Evolutionary conservation across 2,113 vertebrate species (phyloP).

Genomic region (Oryzias woworae): DNA sequence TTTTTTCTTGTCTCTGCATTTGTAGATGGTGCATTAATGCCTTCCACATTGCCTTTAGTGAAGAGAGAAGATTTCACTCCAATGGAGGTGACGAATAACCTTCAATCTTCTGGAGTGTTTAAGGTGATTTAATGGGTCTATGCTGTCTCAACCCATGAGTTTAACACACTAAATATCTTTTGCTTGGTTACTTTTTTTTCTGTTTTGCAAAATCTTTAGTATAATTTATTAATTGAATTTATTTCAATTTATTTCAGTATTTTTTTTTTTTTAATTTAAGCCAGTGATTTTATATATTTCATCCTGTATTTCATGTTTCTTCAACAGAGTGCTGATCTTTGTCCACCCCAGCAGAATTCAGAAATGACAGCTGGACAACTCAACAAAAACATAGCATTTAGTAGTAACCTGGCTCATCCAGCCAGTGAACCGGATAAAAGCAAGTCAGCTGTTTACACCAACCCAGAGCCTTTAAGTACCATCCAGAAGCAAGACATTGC

Average conservation of each 20-base stretch:
- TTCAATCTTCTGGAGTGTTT: conserved; percentile 80
- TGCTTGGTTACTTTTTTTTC: neutral
- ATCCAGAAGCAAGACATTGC: conserved; percentile 91
- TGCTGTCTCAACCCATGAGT: neutral
- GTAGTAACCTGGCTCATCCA: conserved; percentile 82
- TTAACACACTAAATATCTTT: neutral
- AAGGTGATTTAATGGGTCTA: conserved; percentile 71
- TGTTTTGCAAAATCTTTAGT: neutral
- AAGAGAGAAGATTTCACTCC: conserved; percentile 94
- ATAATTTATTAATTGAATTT: too few relatives aligned
- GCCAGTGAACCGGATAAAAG: conserved; percentile 84
- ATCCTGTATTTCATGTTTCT: conserved; percentile 21
- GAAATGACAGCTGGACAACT: conserved; percentile 79
- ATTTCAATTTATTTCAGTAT: too few relatives aligned
- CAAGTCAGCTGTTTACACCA: conserved; percentile 80
- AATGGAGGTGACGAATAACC: conserved; percentile 93
- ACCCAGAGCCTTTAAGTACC: conserved; percentile 82
- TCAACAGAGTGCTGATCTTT: conserved; percentile 79
- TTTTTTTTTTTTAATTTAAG: too few relatives aligned
- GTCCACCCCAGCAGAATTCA: conserved; percentile 81
- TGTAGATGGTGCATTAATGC: conserved; percentile 86
- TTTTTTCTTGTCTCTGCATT: conserved; percentile 64
- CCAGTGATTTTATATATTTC: conserved; percentile 4
- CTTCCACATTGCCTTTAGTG: conserved; percentile 86
- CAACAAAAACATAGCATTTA: conserved; percentile 77